Percentiles rank a stretch among this genome's conserved stretches.
Evolutionary conservation across 2,113 vertebrate species (phyloP).

Genomic region (Cynopterus brachyotis): DNA sequence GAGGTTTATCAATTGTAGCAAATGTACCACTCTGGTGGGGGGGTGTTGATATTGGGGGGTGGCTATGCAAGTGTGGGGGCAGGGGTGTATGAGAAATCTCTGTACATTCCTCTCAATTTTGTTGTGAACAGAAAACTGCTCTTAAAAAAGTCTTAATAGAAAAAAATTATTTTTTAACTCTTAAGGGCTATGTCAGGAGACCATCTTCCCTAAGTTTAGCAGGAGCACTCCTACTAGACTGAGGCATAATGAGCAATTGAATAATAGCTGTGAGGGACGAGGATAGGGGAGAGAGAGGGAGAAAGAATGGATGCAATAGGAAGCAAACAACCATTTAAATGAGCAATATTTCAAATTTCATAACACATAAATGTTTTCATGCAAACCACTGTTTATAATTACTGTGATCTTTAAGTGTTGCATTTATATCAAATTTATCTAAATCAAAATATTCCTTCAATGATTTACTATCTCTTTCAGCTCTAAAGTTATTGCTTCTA

Average conservation of each 20-base stretch:
- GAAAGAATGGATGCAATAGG: not conserved
- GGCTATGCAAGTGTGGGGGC: not conserved
- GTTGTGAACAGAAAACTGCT: not conserved
- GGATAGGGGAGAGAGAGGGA: too few relatives aligned
- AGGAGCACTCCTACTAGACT: not conserved
- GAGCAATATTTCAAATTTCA: not conserved
- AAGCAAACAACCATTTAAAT: not conserved
- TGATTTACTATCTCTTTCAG: not conserved
- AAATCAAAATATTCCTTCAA: not conserved
- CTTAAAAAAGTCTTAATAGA: not conserved
- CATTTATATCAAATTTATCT: not conserved
- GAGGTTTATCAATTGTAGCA: not conserved
- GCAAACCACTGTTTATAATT: not conserved
- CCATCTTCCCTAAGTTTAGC: not conserved
- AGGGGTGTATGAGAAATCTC: not conserved
- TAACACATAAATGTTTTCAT: not conserved
- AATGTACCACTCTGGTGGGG: not conserved
- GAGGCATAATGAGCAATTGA: not conserved
- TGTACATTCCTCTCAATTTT: not conserved
- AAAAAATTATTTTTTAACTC: not conserved
- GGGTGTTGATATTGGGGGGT: not conserved
- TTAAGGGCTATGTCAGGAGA: not conserved
- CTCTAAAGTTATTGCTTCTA: not conserved
- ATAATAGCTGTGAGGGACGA: not conserved
- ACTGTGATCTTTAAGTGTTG: not conserved